Evolutionary conservation across 2,797 vertebrate species (phyloP).

Genomic region (Gymnothorax reevesii): DNA sequence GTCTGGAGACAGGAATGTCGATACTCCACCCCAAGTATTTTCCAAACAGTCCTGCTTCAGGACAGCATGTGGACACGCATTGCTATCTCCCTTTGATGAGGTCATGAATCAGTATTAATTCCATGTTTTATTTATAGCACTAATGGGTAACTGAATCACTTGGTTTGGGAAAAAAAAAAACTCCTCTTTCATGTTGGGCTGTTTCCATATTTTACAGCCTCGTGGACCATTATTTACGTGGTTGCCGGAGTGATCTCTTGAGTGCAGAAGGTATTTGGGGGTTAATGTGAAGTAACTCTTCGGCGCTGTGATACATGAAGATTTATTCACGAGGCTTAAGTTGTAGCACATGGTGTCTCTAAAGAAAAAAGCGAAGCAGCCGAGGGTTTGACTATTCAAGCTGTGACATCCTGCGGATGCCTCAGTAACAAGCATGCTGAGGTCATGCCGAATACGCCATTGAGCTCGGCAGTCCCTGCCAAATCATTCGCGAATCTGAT

Average conservation of each 20-base stretch:
- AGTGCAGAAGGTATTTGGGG: conserved; percentile 68
- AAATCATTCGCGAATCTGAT: background rate
- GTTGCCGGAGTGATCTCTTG: conserved; percentile 65
- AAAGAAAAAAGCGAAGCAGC: conserved; percentile 59
- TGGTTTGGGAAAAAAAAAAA: conserved; percentile 51
- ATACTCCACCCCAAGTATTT: conserved; percentile 35
- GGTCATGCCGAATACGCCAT: background rate
- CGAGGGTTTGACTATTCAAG: conserved; percentile 62
- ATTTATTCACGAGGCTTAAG: conserved; percentile 72
- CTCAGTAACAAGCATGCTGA: background rate
- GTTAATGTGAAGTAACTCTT: conserved; percentile 72
- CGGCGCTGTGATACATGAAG: conserved; percentile 68
- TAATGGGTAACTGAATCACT: conserved; percentile 64
- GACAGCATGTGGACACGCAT: conserved; percentile 36
- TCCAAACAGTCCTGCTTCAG: background rate
- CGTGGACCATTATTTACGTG: conserved; percentile 70
- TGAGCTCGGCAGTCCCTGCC: background rate
- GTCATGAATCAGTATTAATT: conserved; percentile 60
- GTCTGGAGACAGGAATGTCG: conserved; percentile 28
- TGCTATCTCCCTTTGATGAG: conserved; percentile 56
- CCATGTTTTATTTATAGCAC: conserved; percentile 51
- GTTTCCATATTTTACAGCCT: conserved; percentile 51
- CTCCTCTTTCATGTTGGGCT: conserved; percentile 61
- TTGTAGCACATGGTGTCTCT: conserved; percentile 73
- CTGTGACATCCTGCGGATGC: background rate